Evolutionary conservation across 1,140 invertebrate genomes (phyloP).

Genomic region (Eumeta japonica): DNA sequence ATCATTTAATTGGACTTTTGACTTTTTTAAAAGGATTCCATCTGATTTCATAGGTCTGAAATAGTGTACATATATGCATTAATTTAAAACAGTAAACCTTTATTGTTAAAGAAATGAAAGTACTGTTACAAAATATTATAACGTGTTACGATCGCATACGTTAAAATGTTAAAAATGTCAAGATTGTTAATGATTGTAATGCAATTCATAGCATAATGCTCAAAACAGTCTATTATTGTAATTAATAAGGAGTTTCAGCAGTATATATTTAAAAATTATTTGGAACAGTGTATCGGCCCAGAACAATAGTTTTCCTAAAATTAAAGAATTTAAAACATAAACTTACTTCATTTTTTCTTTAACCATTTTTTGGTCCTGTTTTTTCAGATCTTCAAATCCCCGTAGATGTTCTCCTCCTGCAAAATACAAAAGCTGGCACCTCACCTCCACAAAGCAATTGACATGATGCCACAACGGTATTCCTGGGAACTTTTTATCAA

Average conservation of each 20-base stretch:
- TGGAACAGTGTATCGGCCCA: no score
- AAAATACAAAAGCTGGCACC: conserved; percentile 75
- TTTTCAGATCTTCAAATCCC: conserved; percentile 70
- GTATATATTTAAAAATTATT: no score
- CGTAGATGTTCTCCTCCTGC: conserved; percentile 69
- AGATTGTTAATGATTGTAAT: no score
- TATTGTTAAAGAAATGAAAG: no score
- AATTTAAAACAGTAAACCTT: no score
- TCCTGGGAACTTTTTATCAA: conserved; percentile 77
- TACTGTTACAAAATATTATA: no score
- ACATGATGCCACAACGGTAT: conserved; percentile 87
- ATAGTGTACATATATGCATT: no score
- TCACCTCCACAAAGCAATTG: conserved; percentile 84
- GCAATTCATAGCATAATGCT: no score
- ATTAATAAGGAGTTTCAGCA: no score
- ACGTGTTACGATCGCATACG: no score
- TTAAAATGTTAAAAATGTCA: no score
- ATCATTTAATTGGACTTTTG: conserved; percentile 64
- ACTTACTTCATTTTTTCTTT: conserved; percentile 67
- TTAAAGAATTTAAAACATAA: conserved; percentile 1
- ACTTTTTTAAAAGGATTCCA: conserved; percentile 66
- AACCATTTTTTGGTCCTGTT: conserved; percentile 73
- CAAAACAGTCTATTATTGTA: no score
- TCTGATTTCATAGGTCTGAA: conserved; percentile 61
- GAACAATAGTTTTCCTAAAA: not conserved